These are phyloP conservation scores for Poeciliopsis paucimaculata DNA, from an alignment of 2,797 vertebrate genomes.

Conservation along the genomic window DNA sequence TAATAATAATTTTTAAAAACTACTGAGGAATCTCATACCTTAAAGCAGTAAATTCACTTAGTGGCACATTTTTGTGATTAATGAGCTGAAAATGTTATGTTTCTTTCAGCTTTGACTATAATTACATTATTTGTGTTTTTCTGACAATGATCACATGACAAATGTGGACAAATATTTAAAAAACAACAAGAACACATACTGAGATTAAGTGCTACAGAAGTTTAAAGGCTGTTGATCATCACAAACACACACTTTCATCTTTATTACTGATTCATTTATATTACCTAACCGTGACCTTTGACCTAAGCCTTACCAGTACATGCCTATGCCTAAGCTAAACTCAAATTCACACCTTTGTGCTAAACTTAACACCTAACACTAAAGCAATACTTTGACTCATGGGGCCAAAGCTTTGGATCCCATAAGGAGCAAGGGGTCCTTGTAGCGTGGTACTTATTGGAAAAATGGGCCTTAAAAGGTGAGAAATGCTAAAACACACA, in stretches of 20 bases:
- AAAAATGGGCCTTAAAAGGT: not conserved
- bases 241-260: conserved; percentile 15
- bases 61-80: not conserved
- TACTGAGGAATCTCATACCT: not conserved
- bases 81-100: not conserved
- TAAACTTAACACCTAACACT: not conserved
- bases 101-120: not conserved
- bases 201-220: conserved; percentile 47
- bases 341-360: not conserved
- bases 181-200: conserved; percentile 38
- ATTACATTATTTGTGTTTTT: not conserved
- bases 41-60: not conserved
- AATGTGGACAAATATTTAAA: conserved; percentile 11
- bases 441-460: not conserved
- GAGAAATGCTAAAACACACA: conserved; percentile 8
- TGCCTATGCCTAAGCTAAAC: not conserved
- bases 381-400: not conserved
- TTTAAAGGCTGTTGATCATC: conserved; percentile 47
- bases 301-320: not conserved
- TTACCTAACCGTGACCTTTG: not conserved
- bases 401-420: not conserved
- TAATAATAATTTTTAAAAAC: no score
- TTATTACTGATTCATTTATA: not conserved
- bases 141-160: conserved; percentile 15
- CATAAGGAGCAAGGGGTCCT: not conserved